A percentile compares a stretch with the other conserved stretches of the same genome.
Evolutionary conservation across 2,888 invertebrate species (phyloP).

Genomic region (Andrena dorsata): DNA sequence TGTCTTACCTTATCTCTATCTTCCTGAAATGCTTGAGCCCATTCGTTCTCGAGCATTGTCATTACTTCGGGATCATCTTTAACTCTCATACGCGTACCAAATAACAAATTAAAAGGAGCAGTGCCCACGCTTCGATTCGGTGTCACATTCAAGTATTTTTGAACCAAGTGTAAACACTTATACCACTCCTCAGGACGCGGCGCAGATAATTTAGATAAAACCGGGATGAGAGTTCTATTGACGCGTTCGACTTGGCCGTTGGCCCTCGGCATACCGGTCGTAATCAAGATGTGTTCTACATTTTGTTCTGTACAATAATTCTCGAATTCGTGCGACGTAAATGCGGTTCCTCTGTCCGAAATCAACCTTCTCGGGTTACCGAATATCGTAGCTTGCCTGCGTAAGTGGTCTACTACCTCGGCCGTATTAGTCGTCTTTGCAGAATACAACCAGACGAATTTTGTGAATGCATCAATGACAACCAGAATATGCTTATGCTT

Average conservation of each 20-base stretch:
- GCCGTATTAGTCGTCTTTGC: neutral
- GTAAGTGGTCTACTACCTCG: slow-evolving; percentile 33
- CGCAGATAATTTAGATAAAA: slow-evolving; percentile 56
- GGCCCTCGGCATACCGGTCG: slow-evolving; percentile 24
- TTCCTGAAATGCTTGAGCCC: slow-evolving; percentile 45
- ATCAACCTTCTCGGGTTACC: slow-evolving; percentile 53
- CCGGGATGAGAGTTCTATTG: slow-evolving; percentile 33
- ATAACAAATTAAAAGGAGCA: slow-evolving; percentile 28
- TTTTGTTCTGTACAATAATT: slow-evolving; percentile 37
- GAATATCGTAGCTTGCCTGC: slow-evolving; percentile 25
- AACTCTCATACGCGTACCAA: slow-evolving; percentile 47
- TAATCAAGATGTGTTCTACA: slow-evolving; percentile 45
- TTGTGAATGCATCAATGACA: neutral
- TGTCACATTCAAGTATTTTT: slow-evolving; percentile 35
- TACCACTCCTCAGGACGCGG: slow-evolving; percentile 36
- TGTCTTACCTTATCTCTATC: slow-evolving; percentile 44
- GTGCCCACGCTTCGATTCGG: slow-evolving; percentile 58
- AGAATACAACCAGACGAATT: slow-evolving; percentile 37
- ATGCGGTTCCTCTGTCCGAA: slow-evolving; percentile 46
- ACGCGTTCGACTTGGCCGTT: neutral
- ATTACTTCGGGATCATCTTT: neutral
- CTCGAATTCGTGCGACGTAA: slow-evolving; percentile 44
- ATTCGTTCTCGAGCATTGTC: neutral
- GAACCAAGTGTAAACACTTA: slow-evolving; percentile 48
- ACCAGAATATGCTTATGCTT: neutral